Evolutionary conservation across 2,888 invertebrate genomes (phyloP).

Genomic region (Liopterus haemorrhoidalis): DNA sequence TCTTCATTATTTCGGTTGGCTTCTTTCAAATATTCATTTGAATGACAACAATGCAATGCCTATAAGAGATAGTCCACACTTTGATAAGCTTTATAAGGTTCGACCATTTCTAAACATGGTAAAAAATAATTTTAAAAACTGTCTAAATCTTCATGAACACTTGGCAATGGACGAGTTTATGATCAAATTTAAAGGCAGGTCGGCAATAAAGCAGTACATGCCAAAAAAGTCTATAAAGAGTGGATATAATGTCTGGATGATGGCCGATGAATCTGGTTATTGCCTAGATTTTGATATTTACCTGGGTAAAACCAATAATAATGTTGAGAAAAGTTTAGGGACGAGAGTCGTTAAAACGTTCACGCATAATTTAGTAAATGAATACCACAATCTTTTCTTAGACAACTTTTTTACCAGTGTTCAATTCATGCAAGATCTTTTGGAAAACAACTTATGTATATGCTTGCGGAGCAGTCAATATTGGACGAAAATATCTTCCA

Average conservation of each 20-base stretch:
- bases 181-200: constrained; percentile 33
- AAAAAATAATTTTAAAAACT: constrained; percentile 2
- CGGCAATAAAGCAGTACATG: constrained; percentile 32
- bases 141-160: constrained; percentile 20
- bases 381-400: constrained; percentile 29
- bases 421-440: constrained; percentile 27
- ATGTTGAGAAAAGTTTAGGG: constrained; percentile 29
- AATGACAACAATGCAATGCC: too few relatives aligned
- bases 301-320: constrained; percentile 30
- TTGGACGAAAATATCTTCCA: constrained; percentile 16
- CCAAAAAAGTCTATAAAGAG: constrained; percentile 33
- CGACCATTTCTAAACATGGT: too few relatives aligned
- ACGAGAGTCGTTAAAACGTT: constrained; percentile 31
- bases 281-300: constrained; percentile 34
- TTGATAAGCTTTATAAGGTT: too few relatives aligned
- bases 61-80: too few relatives aligned
- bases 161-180: constrained; percentile 26
- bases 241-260: constrained; percentile 33
- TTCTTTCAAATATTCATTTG: too few relatives aligned
- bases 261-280: constrained; percentile 30
- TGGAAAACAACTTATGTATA: constrained; percentile 19
- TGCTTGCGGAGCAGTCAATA: constrained; percentile 23
- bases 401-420: constrained; percentile 32
- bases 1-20: too few relatives aligned
- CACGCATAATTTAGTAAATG: constrained; percentile 19